phyloP scores from a whole-genome alignment of 2,888 invertebrate genomes.

The Tetramorium bicarinatum region DNA sequence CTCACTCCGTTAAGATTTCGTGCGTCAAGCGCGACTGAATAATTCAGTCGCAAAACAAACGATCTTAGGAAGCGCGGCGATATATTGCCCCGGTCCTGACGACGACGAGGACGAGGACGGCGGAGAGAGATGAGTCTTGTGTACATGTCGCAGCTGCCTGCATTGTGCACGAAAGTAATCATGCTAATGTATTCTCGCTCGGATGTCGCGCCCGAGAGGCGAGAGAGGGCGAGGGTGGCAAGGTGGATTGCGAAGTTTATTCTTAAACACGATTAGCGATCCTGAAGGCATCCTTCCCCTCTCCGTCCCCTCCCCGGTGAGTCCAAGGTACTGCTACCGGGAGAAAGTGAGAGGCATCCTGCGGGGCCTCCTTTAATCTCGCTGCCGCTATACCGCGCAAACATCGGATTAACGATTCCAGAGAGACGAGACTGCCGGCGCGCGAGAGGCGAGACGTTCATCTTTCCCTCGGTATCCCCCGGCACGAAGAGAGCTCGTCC shows the following conservation, averaged over 20 bases:
- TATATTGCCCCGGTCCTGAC: slow-evolving; percentile 62
- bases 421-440: slow-evolving; percentile 42
- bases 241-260: slow-evolving; percentile 72
- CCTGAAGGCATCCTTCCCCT: slow-evolving; percentile 58
- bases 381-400: slow-evolving; percentile 55
- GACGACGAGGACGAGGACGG: slow-evolving; percentile 13
- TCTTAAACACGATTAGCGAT: slow-evolving; percentile 77
- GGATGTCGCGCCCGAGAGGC: slow-evolving; percentile 62
- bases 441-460: slow-evolving; percentile 22
- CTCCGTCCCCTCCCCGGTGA: background rate
- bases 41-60: slow-evolving; percentile 73
- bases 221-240: slow-evolving; percentile 33
- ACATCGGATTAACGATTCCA: slow-evolving; percentile 69
- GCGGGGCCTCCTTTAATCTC: slow-evolving; percentile 68
- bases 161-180: slow-evolving; percentile 76
- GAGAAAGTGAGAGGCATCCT: slow-evolving; percentile 60
- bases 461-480: slow-evolving; percentile 2
- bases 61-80: slow-evolving; percentile 71
- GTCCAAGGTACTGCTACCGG: slow-evolving; percentile 13
- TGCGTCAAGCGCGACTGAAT: slow-evolving; percentile 71
- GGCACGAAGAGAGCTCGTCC: background rate
- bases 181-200: slow-evolving; percentile 76
- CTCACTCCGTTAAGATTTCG: slow-evolving; percentile 68
- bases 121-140: slow-evolving; percentile 69
- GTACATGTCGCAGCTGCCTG: slow-evolving; percentile 74